Percentiles rank a stretch among this genome's conserved stretches.
phyloP scores from a whole-genome alignment of 2,113 vertebrate genomes.

The Corythoichthys haematopterus region DNA sequence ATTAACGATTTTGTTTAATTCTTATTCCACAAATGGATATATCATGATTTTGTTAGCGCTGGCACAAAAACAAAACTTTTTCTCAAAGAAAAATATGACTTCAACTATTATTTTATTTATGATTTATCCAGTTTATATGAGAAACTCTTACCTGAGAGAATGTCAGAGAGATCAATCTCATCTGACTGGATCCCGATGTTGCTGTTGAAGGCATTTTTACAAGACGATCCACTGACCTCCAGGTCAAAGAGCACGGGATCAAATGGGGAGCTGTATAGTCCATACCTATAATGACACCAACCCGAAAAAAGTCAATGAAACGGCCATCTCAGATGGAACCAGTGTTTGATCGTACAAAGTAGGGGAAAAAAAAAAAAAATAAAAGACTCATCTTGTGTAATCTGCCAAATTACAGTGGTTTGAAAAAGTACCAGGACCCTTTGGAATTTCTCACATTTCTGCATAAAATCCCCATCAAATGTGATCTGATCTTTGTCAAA shows the following conservation, averaged over 20 bases:
- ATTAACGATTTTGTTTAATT: too few relatives aligned
- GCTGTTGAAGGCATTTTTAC: conserved; percentile 93
- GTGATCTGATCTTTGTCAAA: too few relatives aligned
- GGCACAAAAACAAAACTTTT: too few relatives aligned
- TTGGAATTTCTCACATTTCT: too few relatives aligned
- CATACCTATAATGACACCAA: conserved; percentile 77
- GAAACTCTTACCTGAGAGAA: conserved; percentile 85
- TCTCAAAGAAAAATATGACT: too few relatives aligned
- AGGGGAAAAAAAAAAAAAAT: too few relatives aligned
- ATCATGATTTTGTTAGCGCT: too few relatives aligned
- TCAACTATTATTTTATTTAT: too few relatives aligned
- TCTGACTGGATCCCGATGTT: conserved; percentile 92
- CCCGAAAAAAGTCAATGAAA: neutral
- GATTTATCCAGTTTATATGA: neutral
- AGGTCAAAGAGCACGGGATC: conserved; percentile 98
- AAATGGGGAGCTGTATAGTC: conserved; percentile 95
- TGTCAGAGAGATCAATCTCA: conserved; percentile 97
- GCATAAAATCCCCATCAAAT: too few relatives aligned
- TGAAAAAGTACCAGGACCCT: too few relatives aligned
- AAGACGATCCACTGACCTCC: conserved; percentile 97
- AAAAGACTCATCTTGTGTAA: neutral
- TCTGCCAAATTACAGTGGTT: neutral
- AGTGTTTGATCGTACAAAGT: neutral
- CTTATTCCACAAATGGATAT: too few relatives aligned
- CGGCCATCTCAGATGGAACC: neutral